Evolutionary conservation across 2,888 invertebrate genomes (phyloP).

Genomic region (Meiosimyza decipiens): DNA sequence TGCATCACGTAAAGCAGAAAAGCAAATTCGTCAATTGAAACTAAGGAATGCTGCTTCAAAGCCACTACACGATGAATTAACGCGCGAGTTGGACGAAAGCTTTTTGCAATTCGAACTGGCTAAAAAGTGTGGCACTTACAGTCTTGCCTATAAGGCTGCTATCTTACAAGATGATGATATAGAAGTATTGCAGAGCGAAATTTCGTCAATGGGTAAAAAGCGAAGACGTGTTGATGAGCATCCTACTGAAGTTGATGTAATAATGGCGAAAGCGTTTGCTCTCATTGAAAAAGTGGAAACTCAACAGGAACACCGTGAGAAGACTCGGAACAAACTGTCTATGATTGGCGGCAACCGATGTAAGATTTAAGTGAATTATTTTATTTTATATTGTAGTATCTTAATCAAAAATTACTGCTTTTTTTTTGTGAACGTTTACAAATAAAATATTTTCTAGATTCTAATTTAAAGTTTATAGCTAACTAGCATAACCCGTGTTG

Average conservation of each 20-base stretch:
- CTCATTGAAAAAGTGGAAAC: constrained; percentile 47
- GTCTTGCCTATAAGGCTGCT: constrained; percentile 33
- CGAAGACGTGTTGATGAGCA: constrained; percentile 13
- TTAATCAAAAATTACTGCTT: no score
- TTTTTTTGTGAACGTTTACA: no score
- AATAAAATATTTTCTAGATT: no score
- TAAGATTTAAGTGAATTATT: no score
- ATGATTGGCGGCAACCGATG: no score
- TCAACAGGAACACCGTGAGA: constrained; percentile 48
- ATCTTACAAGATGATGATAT: constrained; percentile 37
- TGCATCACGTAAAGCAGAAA: constrained; percentile 44
- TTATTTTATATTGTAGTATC: no score
- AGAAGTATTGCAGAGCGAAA: constrained; percentile 31
- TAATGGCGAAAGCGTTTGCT: constrained; percentile 48
- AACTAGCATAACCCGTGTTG: no score
- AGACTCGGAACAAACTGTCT: background rate
- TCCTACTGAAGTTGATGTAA: constrained; percentile 36
- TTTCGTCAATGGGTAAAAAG: constrained; percentile 37
- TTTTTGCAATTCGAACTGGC: constrained; percentile 51
- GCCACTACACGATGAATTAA: constrained; percentile 38
- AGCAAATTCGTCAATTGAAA: constrained; percentile 41
- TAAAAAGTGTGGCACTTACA: constrained; percentile 47
- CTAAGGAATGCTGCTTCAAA: constrained; percentile 28
- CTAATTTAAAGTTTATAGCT: no score
- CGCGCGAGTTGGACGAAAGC: constrained; percentile 47